Evolutionary conservation across 1,140 invertebrate genomes (phyloP).

Genomic region (Cardiocondyla obscurior): DNA sequence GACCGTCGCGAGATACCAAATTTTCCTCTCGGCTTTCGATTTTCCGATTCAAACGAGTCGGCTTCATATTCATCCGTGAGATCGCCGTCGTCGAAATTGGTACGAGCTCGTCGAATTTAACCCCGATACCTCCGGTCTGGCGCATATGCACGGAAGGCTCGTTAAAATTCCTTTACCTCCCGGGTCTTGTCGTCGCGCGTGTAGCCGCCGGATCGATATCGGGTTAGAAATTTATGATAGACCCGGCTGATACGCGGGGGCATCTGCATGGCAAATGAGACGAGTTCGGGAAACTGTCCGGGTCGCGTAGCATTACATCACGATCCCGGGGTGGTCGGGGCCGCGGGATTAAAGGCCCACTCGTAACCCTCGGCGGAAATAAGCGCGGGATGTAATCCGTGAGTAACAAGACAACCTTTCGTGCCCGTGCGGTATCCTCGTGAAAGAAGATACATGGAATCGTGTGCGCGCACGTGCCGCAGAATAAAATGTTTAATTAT

Average conservation of each 20-base stretch:
- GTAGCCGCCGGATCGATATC: neutral
- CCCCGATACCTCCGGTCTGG: neutral
- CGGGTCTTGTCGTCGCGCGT: neutral
- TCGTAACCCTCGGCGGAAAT: conserved; percentile 25
- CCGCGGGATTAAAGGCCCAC: conserved; percentile 23
- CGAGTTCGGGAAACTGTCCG: conserved; percentile 12
- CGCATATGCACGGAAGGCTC: neutral
- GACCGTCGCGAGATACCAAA: neutral
- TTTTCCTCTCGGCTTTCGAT: neutral
- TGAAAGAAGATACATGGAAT: neutral
- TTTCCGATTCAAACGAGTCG: neutral
- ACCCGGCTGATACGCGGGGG: no score
- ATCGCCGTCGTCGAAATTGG: neutral
- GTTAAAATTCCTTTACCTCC: neutral
- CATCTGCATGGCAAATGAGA: conserved; percentile 31
- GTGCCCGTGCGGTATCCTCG: neutral
- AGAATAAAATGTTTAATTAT: conserved; percentile 17
- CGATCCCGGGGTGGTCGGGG: neutral
- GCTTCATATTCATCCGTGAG: neutral
- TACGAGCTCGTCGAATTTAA: neutral
- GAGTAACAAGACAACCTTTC: conserved; percentile 35
- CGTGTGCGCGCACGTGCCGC: neutral
- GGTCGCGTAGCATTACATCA: conserved; percentile 22
- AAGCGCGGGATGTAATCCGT: neutral
- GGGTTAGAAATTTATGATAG: conserved; percentile 10